Percentiles rank a stretch among this genome's conserved stretches.
Evolutionary conservation across 2,797 vertebrate genomes (phyloP).

Genomic region (Pampus argenteus): DNA sequence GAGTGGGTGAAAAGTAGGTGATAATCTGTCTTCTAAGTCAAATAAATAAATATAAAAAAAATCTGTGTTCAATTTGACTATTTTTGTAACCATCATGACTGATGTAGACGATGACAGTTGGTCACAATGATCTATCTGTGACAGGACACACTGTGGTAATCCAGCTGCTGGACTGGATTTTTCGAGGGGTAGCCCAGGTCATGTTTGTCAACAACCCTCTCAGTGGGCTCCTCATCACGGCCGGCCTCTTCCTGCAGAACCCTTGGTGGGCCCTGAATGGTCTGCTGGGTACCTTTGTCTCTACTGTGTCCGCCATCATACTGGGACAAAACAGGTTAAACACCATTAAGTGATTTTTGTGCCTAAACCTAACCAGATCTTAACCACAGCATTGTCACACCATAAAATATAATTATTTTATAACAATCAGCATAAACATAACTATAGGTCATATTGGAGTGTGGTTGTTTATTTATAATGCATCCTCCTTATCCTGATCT

Average conservation of each 20-base stretch:
- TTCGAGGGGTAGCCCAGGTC: constrained; percentile 89
- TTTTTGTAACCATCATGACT: too few species aligned
- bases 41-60: neutral
- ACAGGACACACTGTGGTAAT: constrained; percentile 84
- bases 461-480: too few species aligned
- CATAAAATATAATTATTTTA: too few species aligned
- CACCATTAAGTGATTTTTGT: too few species aligned
- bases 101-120: neutral
- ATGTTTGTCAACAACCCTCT: constrained; percentile 92
- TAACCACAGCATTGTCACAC: too few species aligned
- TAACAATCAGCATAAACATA: too few species aligned
- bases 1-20: constrained; percentile 89
- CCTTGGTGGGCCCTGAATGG: constrained; percentile 90
- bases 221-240: constrained; percentile 87
- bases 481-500: constrained; percentile 3
- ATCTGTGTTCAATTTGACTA: too few species aligned
- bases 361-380: too few species aligned
- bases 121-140: neutral
- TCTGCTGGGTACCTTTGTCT: constrained; percentile 84
- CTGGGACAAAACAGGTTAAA: constrained; percentile 88
- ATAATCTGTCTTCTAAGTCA: neutral
- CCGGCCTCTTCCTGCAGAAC: constrained; percentile 89
- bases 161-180: constrained; percentile 88
- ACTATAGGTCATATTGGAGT: too few species aligned
- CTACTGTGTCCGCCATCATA: constrained; percentile 87